Conservation (phyloP, 2,113 vertebrate genomes). For the Misgurnus anguillicaudatus region DNA sequence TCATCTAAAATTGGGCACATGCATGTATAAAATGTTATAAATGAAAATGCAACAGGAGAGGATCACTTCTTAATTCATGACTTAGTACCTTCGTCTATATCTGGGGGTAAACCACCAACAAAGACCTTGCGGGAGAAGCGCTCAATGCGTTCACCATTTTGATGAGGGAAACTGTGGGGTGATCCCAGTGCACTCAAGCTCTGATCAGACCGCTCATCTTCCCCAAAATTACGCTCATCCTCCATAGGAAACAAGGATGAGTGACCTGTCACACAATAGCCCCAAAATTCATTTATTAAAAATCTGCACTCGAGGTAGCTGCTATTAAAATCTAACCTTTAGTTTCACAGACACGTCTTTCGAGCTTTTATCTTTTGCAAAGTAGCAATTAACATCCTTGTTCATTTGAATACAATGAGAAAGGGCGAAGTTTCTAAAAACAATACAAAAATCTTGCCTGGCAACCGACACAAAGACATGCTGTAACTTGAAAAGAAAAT, state of each 20-base stretch:
- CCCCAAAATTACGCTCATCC: conserved; percentile 88
- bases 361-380: background rate
- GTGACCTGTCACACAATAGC: conserved; percentile 77
- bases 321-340: background rate
- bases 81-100: conserved; percentile 94
- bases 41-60: background rate
- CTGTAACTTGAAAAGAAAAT: conserved; percentile 20
- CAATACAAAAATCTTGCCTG: conserved; percentile 10
- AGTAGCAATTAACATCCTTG: background rate
- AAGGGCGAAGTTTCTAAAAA: background rate
- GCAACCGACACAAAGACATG: conserved; percentile 12
- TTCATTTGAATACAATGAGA: conserved; percentile 34
- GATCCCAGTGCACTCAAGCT: conserved; percentile 89
- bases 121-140: conserved; percentile 98
- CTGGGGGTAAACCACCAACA: conserved; percentile 93
- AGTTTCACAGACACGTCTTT: background rate
- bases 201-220: conserved; percentile 93
- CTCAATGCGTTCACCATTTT: conserved; percentile 95
- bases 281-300: background rate
- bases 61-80: background rate
- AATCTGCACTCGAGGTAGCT: background rate
- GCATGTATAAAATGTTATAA: background rate
- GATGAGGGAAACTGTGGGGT: conserved; percentile 95
- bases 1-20: conserved; percentile 79
- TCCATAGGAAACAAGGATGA: conserved; percentile 98